Percentiles rank a stretch among this genome's conserved stretches.
Evolutionary conservation across 2,113 vertebrate species (phyloP).

Genomic region (Reinhardtius hippoglossoides): DNA sequence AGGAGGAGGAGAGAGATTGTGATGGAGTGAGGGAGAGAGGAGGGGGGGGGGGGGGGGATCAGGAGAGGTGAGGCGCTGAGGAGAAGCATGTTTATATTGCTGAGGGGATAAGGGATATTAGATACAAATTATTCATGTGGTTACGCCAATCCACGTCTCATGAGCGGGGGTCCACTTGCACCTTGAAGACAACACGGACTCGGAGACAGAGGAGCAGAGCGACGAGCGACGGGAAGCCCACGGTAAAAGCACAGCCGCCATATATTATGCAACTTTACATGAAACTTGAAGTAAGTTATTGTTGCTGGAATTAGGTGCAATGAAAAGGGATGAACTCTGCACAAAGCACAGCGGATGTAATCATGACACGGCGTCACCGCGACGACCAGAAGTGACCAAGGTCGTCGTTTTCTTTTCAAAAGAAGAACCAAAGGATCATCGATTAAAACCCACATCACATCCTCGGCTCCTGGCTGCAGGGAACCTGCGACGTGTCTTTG

Average conservation of each 20-base stretch:
- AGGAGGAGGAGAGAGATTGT: not conserved
- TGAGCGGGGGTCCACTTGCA: conserved; percentile 51
- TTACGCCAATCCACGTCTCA: conserved; percentile 53
- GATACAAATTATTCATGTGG: conserved; percentile 78
- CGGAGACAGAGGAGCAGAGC: conserved; percentile 4
- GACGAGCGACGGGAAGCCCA: not conserved
- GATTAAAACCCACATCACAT: not conserved
- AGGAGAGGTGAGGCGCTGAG: conserved; percentile 53
- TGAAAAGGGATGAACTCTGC: not conserved
- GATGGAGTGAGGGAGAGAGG: conserved; percentile 41
- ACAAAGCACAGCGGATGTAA: no score
- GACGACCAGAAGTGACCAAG: not conserved
- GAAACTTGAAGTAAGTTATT: not conserved
- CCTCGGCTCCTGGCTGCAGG: not conserved
- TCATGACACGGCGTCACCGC: not conserved
- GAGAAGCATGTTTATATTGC: conserved; percentile 68
- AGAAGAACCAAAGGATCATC: no score
- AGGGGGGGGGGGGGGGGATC: not conserved
- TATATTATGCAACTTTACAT: not conserved
- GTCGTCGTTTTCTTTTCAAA: no score
- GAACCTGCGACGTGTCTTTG: not conserved
- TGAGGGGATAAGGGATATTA: conserved; percentile 69
- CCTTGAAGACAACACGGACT: conserved; percentile 52
- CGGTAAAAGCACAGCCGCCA: not conserved
- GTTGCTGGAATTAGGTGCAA: not conserved